phyloP scores from a whole-genome alignment of 2,797 vertebrate genomes.

The Sebastes alutus region DNA sequence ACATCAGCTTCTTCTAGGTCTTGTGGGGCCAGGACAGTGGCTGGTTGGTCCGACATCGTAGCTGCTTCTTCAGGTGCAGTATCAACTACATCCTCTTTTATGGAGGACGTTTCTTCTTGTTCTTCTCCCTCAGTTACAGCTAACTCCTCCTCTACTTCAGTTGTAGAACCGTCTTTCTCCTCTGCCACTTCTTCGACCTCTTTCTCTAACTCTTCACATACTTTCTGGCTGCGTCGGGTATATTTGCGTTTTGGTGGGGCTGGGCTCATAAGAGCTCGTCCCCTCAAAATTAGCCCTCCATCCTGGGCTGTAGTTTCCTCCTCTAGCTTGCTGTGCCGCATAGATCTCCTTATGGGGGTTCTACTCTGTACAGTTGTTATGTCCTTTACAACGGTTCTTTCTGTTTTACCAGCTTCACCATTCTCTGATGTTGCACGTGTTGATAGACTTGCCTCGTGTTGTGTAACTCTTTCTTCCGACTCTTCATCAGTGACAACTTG shows the following conservation, averaged over 20 bases:
- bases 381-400: not conserved
- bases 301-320: not conserved
- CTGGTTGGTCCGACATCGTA: not conserved
- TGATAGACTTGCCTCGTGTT: not conserved
- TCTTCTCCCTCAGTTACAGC: not conserved
- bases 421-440: not conserved
- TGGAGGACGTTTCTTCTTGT: not conserved
- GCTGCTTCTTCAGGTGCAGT: not conserved
- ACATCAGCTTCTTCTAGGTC: constrained; percentile 5
- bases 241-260: not conserved
- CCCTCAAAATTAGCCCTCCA: constrained; percentile 14
- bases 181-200: not conserved
- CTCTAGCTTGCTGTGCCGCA: not conserved
- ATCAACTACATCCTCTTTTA: not conserved
- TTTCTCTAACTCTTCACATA: not conserved
- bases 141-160: not conserved
- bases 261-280: not conserved
- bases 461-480: not conserved
- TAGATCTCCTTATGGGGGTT: constrained; percentile 2
- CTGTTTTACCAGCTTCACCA: not conserved
- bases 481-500: not conserved
- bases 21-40: not conserved
- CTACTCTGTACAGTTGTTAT: not conserved
- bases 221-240: not conserved
- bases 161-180: not conserved